A percentile compares a stretch with the other conserved stretches of the same genome.
These are phyloP conservation scores for Sigmodon hispidus DNA, from an alignment of 2,113 vertebrate genomes.

Conservation along the genomic window DNA sequence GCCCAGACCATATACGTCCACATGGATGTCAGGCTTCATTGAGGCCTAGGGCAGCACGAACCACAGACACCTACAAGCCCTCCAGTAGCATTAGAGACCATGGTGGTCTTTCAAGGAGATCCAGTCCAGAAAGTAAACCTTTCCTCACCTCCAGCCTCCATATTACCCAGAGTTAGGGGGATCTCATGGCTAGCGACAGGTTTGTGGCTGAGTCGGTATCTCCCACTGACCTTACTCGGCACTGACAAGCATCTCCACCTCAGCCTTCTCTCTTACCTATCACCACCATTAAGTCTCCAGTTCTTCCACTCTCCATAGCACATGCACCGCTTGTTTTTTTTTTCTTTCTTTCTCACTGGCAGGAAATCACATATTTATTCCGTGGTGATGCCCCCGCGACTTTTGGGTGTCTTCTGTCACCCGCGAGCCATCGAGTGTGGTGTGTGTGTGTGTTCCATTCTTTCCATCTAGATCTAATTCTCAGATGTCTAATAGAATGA, in stretches of 20 bases:
- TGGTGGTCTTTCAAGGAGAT: background rate
- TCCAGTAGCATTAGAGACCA: background rate
- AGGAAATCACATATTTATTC: background rate
- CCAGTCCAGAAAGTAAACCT: background rate
- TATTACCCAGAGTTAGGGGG: background rate
- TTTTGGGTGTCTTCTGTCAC: background rate
- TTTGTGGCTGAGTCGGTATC: background rate
- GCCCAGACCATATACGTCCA: background rate
- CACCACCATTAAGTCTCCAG: background rate
- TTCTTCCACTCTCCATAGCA: background rate
- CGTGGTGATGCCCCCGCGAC: too few relatives aligned
- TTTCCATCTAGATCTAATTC: background rate
- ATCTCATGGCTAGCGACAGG: too few relatives aligned
- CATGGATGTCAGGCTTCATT: background rate
- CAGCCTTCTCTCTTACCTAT: background rate
- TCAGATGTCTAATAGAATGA: background rate
- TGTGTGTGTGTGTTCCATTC: background rate
- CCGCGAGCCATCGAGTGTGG: background rate
- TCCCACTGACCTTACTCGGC: background rate
- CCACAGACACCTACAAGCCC: too few relatives aligned
- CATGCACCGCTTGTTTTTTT: too few relatives aligned
- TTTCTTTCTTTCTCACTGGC: too few relatives aligned
- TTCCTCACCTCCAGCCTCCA: background rate
- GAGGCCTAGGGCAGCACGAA: background rate
- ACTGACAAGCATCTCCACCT: background rate